Base-by-base conservation (phyloP, 37 sponge, comb jelly and placozoan species). In the Halisarca cf. caerulea region DNA sequence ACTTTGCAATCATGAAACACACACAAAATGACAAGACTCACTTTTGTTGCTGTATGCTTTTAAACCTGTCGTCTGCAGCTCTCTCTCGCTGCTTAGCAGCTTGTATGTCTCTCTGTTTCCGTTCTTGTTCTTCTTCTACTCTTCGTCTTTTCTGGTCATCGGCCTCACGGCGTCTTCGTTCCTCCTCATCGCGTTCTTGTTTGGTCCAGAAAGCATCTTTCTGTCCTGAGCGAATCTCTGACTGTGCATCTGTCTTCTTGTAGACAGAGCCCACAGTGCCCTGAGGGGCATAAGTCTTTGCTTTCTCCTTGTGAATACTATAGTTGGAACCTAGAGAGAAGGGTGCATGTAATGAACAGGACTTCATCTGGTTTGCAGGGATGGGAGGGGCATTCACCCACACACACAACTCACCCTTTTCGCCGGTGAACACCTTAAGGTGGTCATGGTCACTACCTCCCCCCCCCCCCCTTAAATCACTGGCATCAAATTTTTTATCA, bases 231-330 rank as follows among this genome's bases (percentile, higher is more conserved):
- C 83, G 78, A 21, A 95, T 95, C 77, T 95, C 91, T 30, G 79
- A 72, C 64, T 60, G 39, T 23, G 96, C 88, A 45, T 95, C 68
- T 11, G 90, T 88, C 77, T 92, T 95, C 89, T 90, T 79, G 42
- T 90, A 95, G 20, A 89, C 91, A 35, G 96, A 90, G 2, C 96
- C 96, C 78, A 96, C 94, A 59, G 91, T 87, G 25, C 84, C 92
- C 23, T 73, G 72, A 23, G 83, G 85, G 0, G 81, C 89, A 72
- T 85, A 59, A 7, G 82, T 53, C 64, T 87, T 89, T 27, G 90
- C 84, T 77, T 93, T 93, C 88, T 96, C 96, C 61, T 96, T 91
- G 87, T 96, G 96, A 59, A 89, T 78, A 66, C 96, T 82, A 81
- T 87, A 96, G 85, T 93, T 93, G 51, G 96, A 86, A 36, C 96